phyloP scores from a whole-genome alignment of 2,888 invertebrate genomes.

The Hirtodrosophila alboralis region DNA sequence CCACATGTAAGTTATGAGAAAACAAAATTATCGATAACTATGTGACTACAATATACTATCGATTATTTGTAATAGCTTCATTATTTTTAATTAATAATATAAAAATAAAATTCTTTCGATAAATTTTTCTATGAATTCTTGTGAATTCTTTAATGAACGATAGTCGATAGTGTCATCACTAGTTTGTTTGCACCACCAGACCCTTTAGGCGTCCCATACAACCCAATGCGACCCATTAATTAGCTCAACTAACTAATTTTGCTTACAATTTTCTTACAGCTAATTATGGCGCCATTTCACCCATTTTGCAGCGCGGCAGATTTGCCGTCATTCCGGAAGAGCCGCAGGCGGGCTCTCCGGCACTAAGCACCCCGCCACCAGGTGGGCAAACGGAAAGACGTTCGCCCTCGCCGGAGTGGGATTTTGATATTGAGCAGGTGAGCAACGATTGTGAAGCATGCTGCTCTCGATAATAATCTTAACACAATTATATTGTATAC shows the following conservation, averaged over 20 bases:
- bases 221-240: background rate
- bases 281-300: slow-evolving; percentile 84
- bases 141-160: no score
- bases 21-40: background rate
- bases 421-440: slow-evolving; percentile 84
- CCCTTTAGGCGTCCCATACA: no score
- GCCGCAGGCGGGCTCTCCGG: slow-evolving; percentile 83
- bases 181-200: no score
- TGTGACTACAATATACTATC: background rate
- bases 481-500: slow-evolving; percentile 1
- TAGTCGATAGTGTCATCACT: no score
- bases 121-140: no score
- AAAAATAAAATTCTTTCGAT: no score
- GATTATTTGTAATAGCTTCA: no score
- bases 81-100: no score
- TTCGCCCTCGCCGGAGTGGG: slow-evolving; percentile 84
- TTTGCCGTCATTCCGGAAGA: slow-evolving; percentile 85
- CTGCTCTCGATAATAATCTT: slow-evolving; percentile 11
- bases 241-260: slow-evolving; percentile 7
- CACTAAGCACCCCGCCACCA: slow-evolving; percentile 78
- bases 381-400: slow-evolving; percentile 64
- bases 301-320: slow-evolving; percentile 83
- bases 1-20: slow-evolving; percentile 82
- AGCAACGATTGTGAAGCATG: no score
- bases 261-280: slow-evolving; percentile 59